Evolutionary conservation across 2,888 invertebrate genomes (phyloP), one percentile per base, ranked within the genome.

Genomic region (Drosophila nr. perissopoda): DNA sequence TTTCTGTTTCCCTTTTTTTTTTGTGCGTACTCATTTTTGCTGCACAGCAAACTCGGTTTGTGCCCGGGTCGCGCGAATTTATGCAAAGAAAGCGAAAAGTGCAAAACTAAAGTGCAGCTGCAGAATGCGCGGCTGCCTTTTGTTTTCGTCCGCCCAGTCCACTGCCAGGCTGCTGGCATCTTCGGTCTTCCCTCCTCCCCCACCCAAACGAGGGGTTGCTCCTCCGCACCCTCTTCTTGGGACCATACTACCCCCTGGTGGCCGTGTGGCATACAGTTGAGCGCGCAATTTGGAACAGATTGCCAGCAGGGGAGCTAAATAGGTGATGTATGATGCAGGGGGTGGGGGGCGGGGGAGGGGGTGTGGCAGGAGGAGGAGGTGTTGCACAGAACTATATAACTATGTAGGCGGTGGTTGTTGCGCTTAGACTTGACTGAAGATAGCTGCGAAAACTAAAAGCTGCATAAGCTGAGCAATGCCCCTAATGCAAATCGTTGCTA

Each of bases 31-130:
- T 71, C 81, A 84, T 85, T 89, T 85, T 73, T 76, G 77, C 78
- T 77, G 49, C 69, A 76, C 71, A 80, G 89, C 78, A 76, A 85
- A 78, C 82, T 81, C 73, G 56, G 78, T 73, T 76, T 79, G 71
- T 60, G 76, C 60, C 63, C 66, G 61, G 81, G 75, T 70, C 83
- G 69, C 79, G 70, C 73, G 80, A 89, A 88, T 89, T 88, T 86
- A 90, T 90, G 87, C 87, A 87, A 88, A 89, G 87, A 86, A 89
- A 86, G 88, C 83, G 87, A 87, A 89, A 85, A 89, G 90, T 86
- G 90, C 88, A 85, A 85, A 89, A 89, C 83, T 86, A 87, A 86
- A 86, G 88, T 87, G 85, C 87, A 84, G 82, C 74, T 79, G 76
- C 66, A 75, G 70, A 85, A 89, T 78, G 85, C 78, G 88, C 78